These are phyloP conservation scores for Etheostoma spectabile DNA, from an alignment of 2,113 vertebrate genomes.

Conservation along the genomic window DNA sequence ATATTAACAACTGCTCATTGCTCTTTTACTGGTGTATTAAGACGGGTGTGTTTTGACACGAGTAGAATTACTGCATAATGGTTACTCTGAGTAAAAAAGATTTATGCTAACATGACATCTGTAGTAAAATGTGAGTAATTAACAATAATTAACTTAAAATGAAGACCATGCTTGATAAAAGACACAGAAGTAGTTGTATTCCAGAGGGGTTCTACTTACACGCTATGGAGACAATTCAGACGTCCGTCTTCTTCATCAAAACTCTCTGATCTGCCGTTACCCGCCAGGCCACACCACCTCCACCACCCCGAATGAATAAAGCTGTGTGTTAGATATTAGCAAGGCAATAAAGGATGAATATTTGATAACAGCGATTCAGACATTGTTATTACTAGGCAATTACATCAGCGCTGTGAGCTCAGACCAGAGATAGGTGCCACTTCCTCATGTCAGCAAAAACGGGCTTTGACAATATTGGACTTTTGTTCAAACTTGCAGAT, in stretches of 20 bases:
- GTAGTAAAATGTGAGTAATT: conserved; percentile 65
- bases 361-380: conserved; percentile 80
- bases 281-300: conserved; percentile 48
- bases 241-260: conserved; percentile 62
- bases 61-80: conserved; percentile 41
- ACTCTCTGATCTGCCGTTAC: conserved; percentile 74
- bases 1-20: conserved; percentile 70
- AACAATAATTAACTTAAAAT: conserved; percentile 55
- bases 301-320: conserved; percentile 79
- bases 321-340: conserved; percentile 80
- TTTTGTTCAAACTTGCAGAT: conserved; percentile 40
- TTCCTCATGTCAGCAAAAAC: conserved; percentile 65
- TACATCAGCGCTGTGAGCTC: conserved; percentile 76
- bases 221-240: conserved; percentile 38
- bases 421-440: conserved; percentile 64
- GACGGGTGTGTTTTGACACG: conserved; percentile 62
- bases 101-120: conserved; percentile 32
- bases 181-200: conserved; percentile 45
- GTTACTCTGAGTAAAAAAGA: conserved; percentile 40
- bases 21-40: conserved; percentile 49
- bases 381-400: conserved; percentile 77
- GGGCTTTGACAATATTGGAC: conserved; percentile 49
- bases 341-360: conserved; percentile 84
- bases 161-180: conserved; percentile 24
- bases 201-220: conserved; percentile 25